Percentiles rank a stretch among this genome's conserved stretches.
phyloP scores from a whole-genome alignment of 2,113 vertebrate species.

The Scalopus aquaticus region DNA sequence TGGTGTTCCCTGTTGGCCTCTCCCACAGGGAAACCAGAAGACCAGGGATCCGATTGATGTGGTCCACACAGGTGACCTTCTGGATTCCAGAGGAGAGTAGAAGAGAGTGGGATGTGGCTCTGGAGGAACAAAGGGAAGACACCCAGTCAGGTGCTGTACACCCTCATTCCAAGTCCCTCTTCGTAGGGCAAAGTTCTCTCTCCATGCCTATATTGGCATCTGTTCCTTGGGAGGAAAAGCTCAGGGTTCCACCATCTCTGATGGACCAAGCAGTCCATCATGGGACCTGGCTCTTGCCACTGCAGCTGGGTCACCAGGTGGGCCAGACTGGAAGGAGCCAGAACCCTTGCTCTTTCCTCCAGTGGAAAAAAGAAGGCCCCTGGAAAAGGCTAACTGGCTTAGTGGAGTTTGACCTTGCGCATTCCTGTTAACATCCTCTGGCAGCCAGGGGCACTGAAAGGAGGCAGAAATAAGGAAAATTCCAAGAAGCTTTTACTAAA shows the following conservation, averaged over 20 bases:
- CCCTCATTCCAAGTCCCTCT: neutral
- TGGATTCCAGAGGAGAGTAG: neutral
- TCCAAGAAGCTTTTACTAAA: slow-evolving; percentile 71
- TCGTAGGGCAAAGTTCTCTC: neutral
- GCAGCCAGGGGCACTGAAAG: slow-evolving; percentile 46
- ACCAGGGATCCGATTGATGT: neutral
- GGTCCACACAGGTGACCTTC: neutral
- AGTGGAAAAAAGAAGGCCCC: neutral
- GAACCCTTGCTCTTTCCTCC: neutral
- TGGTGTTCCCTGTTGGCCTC: neutral
- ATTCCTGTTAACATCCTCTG: slow-evolving; percentile 7
- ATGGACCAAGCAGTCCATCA: neutral
- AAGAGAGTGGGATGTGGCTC: neutral
- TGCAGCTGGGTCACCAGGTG: neutral
- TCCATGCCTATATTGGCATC: neutral
- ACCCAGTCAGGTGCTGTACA: neutral
- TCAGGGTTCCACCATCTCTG: neutral
- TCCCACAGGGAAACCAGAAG: neutral
- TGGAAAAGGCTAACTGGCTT: neutral
- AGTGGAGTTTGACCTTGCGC: neutral
- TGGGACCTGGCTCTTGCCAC: neutral
- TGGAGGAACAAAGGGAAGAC: neutral
- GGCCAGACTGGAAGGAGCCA: neutral
- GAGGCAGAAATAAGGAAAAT: slow-evolving; percentile 61
- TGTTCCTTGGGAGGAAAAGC: neutral